A percentile compares a stretch with the other conserved stretches of the same genome.
Evolutionary conservation across 2,797 vertebrate genomes (phyloP).

Genomic region (Eidolon dupreanum): DNA sequence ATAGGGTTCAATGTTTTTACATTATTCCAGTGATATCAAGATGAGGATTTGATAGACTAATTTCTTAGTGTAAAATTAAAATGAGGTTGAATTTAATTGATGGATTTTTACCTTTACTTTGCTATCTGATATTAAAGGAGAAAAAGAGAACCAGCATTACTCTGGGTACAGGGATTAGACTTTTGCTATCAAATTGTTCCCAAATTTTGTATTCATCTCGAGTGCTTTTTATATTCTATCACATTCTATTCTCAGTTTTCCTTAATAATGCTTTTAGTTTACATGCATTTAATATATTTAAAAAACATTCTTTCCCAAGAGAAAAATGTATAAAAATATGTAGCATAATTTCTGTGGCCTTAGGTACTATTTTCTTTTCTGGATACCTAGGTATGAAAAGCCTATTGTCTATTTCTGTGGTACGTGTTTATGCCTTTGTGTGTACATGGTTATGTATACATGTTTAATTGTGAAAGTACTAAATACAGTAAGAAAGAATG

Average conservation of each 20-base stretch:
- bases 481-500: background rate
- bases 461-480: background rate
- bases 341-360: background rate
- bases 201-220: conserved; percentile 36
- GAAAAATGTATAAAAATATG: background rate
- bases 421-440: background rate
- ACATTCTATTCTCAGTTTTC: background rate
- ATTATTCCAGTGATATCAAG: background rate
- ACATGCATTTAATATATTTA: background rate
- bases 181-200: background rate
- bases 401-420: background rate
- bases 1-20: background rate
- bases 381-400: background rate
- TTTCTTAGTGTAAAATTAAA: background rate
- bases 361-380: background rate
- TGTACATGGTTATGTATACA: background rate
- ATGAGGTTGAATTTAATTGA: background rate
- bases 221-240: background rate
- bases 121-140: background rate
- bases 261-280: background rate
- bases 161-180: background rate
- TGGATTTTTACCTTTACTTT: background rate
- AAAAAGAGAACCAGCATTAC: background rate
- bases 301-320: background rate
- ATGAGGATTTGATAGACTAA: background rate